Evolutionary conservation across 2,888 invertebrate species (phyloP), one percentile per base, ranked within the genome.

Genomic region (Argyra leucocephala): DNA sequence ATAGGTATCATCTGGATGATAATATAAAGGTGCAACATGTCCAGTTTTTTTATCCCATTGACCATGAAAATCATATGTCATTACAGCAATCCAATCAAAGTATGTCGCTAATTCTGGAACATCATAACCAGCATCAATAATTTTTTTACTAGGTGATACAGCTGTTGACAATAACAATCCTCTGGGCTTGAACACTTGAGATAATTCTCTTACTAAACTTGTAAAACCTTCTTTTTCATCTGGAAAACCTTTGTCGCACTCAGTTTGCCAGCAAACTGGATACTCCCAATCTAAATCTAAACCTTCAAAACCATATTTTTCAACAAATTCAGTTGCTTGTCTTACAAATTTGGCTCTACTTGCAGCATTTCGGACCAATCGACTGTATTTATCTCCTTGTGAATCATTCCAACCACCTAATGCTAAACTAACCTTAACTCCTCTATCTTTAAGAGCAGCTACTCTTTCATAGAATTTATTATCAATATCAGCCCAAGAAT

Each of bases 341-440:
- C 83, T 82, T 10, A 93, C 85, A 73, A 94, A 95, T 69, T 86
- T 84, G 0, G 83, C 82, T 63, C 93, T 83, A 0, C 91, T 86
- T 1, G 83, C 76, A 0, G 90, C 86, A 74, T 84, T 88, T 72
- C 92, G 89, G 1, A 93, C 93, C 23, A 94, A 77, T 67, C 88
- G 84, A 24, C 93, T 93, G 78, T 94, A 94, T 75, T 94, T 94
- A 75, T 93, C 92, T 0, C 92, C 93, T 48, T 87, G 88, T 0
- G 93, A 95, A 77, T 96, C 93, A 75, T 93, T 95, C 95, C 96
- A 96, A 3, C 96, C 96, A n/a, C 96, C 96, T 24, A 96, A 82
- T 1, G 92, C 95, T 15, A 96, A 80, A 0, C 90, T 86, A 0
- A 94, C 91, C 76, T 94, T 96, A 57, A 93, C 82, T 1, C 91